Evolutionary conservation across 2,113 vertebrate genomes (phyloP).

Genomic region (Menura novaehollandiae): DNA sequence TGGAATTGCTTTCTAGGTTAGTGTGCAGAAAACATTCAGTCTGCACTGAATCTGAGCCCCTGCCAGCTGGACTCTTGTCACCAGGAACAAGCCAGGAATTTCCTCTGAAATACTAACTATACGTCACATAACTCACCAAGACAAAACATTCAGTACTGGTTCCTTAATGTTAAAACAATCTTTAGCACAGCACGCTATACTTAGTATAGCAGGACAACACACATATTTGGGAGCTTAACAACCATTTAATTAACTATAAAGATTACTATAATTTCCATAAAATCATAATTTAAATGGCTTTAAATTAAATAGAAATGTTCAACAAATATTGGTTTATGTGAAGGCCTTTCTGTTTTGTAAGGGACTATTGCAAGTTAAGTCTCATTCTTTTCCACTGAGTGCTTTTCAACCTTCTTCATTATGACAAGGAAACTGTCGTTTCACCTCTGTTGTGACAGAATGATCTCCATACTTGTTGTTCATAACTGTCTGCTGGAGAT

Average conservation of each 20-base stretch:
- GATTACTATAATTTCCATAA: background rate
- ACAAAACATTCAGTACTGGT: background rate
- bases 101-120: background rate
- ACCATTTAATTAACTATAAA: background rate
- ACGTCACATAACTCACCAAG: background rate
- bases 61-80: background rate
- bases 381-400: background rate
- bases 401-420: background rate
- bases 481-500: background rate
- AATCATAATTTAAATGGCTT: background rate
- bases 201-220: background rate
- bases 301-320: background rate
- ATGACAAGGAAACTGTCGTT: background rate
- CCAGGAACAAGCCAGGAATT: background rate
- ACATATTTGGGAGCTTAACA: background rate
- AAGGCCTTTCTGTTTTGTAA: background rate
- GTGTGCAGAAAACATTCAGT: background rate
- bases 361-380: background rate
- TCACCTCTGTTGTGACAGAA: background rate
- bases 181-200: background rate
- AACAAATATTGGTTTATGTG: background rate
- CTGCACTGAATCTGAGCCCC: background rate
- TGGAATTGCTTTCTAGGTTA: background rate
- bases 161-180: background rate
- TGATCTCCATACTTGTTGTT: background rate